Base-by-base conservation (phyloP, 2,888 invertebrate genomes). In the Clunio marinus region DNA sequence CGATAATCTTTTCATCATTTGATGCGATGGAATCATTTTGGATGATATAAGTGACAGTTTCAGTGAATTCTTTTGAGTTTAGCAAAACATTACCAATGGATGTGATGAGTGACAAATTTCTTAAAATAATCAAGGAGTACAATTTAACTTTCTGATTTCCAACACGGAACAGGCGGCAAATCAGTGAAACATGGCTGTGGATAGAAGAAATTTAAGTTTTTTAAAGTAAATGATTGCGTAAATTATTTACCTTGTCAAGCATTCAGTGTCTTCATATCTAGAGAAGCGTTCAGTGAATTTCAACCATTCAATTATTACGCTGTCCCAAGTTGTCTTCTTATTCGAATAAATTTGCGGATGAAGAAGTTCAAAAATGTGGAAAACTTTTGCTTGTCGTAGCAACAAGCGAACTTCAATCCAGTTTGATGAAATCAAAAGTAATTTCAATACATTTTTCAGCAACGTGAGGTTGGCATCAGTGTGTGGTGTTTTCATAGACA, bases 211-310 rank as follows among this genome's bases (percentile, higher is more conserved):
- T 17, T 10, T 28, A 46, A 3, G 28, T n/a, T 55, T 13, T 22
- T 10, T 8, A 66, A 66, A 41, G 10, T 10, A 8, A 32, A 32
- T 8, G 32, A 32, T 32, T 10, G 32, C 25, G 15, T 45, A 32
- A 32, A 15, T 20, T 37, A 17, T 17, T 28, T 55, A 66, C 66
- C 51, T 28, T 10, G 35, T 13, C 2, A 15, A 10, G n/a, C 66
- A 66, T 24, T 66, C 66, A 15, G 20, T 27, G 27, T 76, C 75
- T 8, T 74, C 73, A 70, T 78, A 76, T 5, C 77, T 73, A 1
- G 79, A 76, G 70, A 73, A 77, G 10, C 76, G 69, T 70, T 77
- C 77, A 76, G 77, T 79, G 70, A 78, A 77, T 7, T 72, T 59
- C 1, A 79, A 71, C 78, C 78, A 79, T 7, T 72, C 69, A 1